A percentile compares a stretch with the other conserved stretches of the same genome.
phyloP scores from a whole-genome alignment of 2,888 invertebrate genomes.

The Drosophila merina region DNA sequence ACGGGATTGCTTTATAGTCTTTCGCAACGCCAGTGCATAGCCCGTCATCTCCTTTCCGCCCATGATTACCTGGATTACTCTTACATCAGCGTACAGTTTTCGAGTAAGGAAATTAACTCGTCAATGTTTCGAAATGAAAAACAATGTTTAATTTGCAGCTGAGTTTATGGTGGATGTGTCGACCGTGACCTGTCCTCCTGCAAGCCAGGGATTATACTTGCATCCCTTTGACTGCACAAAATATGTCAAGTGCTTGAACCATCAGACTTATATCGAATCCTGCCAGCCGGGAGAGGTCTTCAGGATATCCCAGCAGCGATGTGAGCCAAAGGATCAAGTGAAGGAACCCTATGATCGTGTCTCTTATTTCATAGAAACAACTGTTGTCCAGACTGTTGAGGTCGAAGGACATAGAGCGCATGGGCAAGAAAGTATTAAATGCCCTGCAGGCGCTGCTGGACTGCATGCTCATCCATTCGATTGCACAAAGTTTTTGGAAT shows the following conservation, averaged over 20 bases:
- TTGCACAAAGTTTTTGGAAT: conserved; percentile 87
- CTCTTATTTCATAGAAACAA: conserved; percentile 63
- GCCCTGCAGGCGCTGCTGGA: conserved; percentile 85
- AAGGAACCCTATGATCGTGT: conserved; percentile 67
- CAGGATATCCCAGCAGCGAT: conserved; percentile 85
- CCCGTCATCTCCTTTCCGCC: conserved; percentile 85
- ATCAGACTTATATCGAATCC: conserved; percentile 86
- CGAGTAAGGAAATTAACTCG: conserved; percentile 32
- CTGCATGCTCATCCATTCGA: conserved; percentile 86
- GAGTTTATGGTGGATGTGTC: conserved; percentile 71
- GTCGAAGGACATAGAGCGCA: not conserved
- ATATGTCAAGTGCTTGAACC: conserved; percentile 88
- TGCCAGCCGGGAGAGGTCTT: conserved; percentile 88
- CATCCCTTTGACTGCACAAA: conserved; percentile 86
- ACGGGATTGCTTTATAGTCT: conserved; percentile 87
- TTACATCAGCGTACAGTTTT: conserved; percentile 35
- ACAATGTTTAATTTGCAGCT: conserved; percentile 14
- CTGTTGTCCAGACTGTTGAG: conserved; percentile 2
- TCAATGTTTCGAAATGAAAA: not conserved
- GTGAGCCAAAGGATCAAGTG: conserved; percentile 86
- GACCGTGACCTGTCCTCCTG: conserved; percentile 84
- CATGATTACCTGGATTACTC: conserved; percentile 63
- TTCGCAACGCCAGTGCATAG: conserved; percentile 85
- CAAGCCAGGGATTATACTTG: conserved; percentile 84
- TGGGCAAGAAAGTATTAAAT: conserved; percentile 59